A percentile compares a stretch with the other conserved stretches of the same genome.
phyloP scores from a whole-genome alignment of 1,140 invertebrate genomes.

The Anoplophora glabripennis region DNA sequence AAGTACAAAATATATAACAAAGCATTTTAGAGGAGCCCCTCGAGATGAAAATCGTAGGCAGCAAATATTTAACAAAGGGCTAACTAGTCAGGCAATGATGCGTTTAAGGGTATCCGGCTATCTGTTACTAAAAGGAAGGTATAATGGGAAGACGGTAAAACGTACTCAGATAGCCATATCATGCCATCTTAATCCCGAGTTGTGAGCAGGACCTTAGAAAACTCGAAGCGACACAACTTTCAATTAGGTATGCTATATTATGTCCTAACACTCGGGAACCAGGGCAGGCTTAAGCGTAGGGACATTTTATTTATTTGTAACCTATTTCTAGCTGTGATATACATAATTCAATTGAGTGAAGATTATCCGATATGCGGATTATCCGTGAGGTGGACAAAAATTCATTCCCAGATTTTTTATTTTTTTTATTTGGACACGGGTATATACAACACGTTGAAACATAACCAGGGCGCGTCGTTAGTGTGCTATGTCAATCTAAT shows the following conservation, averaged over 20 bases:
- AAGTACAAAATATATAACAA: constrained; percentile 19
- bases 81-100: constrained; percentile 21
- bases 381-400: too few relatives aligned
- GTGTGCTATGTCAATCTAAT: too few relatives aligned
- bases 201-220: constrained; percentile 28
- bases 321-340: too few relatives aligned
- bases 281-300: not conserved
- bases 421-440: too few relatives aligned
- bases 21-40: constrained; percentile 14
- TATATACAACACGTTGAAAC: too few relatives aligned
- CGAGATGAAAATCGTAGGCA: constrained; percentile 18
- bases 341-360: too few relatives aligned
- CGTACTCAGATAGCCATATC: constrained; percentile 31
- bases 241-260: constrained; percentile 31
- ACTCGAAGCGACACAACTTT: constrained; percentile 32
- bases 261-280: constrained; percentile 19
- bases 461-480: too few relatives aligned
- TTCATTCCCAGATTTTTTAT: too few relatives aligned
- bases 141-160: constrained; percentile 30
- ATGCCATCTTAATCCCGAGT: constrained; percentile 34
- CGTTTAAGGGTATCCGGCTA: constrained; percentile 24
- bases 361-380: too few relatives aligned
- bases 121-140: constrained; percentile 26
- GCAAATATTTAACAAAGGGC: constrained; percentile 25
- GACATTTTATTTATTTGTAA: too few relatives aligned